Conservation (phyloP, 2,113 vertebrate species). For the Pungitius pungitius region DNA sequence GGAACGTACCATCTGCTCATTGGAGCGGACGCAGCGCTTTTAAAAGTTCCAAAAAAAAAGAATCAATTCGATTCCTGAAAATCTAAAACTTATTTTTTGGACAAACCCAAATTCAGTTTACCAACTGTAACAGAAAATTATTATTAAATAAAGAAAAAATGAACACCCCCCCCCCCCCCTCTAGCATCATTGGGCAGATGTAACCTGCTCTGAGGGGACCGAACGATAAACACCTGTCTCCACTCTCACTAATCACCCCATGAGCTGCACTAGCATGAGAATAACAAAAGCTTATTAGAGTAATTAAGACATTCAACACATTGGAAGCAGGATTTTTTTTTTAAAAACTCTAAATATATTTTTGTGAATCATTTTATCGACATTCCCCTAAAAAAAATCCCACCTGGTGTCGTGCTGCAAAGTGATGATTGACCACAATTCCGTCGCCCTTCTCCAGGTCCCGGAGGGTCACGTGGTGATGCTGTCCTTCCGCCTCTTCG, state of each 20-base stretch:
- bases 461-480: slow-evolving; percentile 88
- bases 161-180: background rate
- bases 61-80: background rate
- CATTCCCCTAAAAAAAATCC: background rate
- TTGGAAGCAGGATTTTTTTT: background rate
- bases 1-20: slow-evolving; percentile 2
- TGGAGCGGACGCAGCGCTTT: background rate
- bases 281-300: background rate
- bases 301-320: background rate
- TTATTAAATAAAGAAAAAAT: background rate
- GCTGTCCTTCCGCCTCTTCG: slow-evolving; percentile 89
- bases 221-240: background rate
- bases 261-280: no score
- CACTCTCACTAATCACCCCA: background rate
- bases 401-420: no score
- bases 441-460: slow-evolving; percentile 76
- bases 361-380: background rate
- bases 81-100: background rate
- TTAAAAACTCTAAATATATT: background rate
- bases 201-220: background rate
- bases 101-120: background rate
- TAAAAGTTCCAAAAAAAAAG: background rate
- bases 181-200: background rate
- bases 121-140: background rate
- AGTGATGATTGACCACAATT: background rate